These are phyloP conservation scores for Pluvianellus socialis DNA, from an alignment of 2,113 vertebrate species.

Conservation along the genomic window DNA sequence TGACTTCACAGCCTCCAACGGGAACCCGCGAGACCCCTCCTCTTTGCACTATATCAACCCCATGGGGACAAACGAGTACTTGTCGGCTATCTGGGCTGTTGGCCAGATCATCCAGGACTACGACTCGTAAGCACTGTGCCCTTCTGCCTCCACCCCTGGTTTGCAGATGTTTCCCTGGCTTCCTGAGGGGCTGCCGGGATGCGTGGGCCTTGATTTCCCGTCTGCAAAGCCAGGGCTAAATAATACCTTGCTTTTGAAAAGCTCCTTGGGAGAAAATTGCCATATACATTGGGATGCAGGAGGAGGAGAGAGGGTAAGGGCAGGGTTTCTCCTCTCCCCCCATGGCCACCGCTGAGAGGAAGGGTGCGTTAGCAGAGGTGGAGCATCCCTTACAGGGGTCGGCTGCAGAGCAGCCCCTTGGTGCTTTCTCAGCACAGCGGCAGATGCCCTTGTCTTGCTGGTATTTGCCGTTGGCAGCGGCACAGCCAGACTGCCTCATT, in stretches of 20 bases:
- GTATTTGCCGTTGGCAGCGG: not conserved
- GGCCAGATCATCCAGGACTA: constrained; percentile 99
- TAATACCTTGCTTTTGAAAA: not conserved
- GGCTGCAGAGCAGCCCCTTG: not conserved
- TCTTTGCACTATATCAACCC: constrained; percentile 98
- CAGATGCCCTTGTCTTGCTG: not conserved
- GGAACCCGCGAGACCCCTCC: constrained; percentile 91
- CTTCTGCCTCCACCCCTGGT: not conserved
- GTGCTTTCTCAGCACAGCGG: not conserved
- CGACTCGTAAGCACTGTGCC: constrained; percentile 83
- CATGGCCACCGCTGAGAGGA: not conserved
- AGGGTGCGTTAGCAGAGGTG: not conserved
- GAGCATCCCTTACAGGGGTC: not conserved
- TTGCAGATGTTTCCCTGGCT: not conserved
- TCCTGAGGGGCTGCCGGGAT: not conserved
- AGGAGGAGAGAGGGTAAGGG: not conserved
- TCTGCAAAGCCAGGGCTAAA: not conserved
- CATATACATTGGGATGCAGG: not conserved
- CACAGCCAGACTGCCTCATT: not conserved
- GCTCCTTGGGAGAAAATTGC: not conserved
- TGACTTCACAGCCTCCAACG: constrained; percentile 98
- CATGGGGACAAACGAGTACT: constrained; percentile 93
- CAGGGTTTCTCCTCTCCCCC: not conserved
- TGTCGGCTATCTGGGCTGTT: constrained; percentile 94
- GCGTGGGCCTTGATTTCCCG: not conserved